Percentiles rank a stretch among this genome's conserved stretches.
Evolutionary conservation across 2,888 invertebrate genomes (phyloP).

Genomic region (Deilephila porcellus): DNA sequence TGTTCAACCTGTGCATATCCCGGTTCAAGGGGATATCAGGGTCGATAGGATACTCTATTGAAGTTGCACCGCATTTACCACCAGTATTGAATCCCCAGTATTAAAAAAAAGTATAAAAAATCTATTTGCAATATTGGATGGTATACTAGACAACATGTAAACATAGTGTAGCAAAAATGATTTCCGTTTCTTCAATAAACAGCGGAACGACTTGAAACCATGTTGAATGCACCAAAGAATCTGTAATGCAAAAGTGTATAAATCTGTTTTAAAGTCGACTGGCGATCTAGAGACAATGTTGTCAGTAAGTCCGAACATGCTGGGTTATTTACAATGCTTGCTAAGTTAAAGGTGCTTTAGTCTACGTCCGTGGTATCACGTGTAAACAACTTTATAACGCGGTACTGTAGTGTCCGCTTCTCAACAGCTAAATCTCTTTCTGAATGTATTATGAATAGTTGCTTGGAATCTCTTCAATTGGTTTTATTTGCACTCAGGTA

Average conservation of each 20-base stretch:
- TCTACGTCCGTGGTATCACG: neutral
- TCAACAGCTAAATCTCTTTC: neutral
- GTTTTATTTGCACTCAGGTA: too few species aligned
- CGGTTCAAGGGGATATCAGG: too few species aligned
- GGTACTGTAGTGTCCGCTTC: neutral
- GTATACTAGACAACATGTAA: neutral
- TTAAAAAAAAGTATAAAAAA: too few species aligned
- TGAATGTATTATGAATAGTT: neutral
- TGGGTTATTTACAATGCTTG: neutral
- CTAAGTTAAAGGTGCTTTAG: neutral
- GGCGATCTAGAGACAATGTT: constrained; percentile 1
- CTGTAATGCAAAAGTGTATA: neutral
- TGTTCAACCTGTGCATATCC: too few species aligned
- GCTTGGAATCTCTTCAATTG: neutral
- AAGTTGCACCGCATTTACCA: too few species aligned
- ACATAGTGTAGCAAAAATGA: neutral
- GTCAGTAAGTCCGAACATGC: neutral
- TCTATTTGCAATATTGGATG: too few species aligned
- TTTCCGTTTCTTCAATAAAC: neutral
- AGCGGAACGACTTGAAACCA: neutral
- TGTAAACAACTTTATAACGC: neutral
- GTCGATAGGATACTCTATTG: too few species aligned
- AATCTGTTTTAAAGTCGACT: neutral
- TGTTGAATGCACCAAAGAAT: neutral
- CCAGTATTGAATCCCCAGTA: too few species aligned